Base-by-base conservation (phyloP, 2,888 invertebrate genomes). In the Iselma pallidipennis region DNA sequence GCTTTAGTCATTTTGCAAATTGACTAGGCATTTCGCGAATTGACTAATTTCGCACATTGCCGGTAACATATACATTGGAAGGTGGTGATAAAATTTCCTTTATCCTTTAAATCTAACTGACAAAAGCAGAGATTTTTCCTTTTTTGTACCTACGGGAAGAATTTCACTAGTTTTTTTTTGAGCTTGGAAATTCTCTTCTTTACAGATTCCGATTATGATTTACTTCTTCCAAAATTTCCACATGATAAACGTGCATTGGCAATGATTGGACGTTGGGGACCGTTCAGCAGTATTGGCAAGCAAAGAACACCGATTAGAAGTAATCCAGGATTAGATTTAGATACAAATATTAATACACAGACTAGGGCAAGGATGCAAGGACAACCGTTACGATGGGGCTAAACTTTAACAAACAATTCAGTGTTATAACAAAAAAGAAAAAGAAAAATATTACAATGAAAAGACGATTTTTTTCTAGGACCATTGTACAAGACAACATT, bases 351-450 rank as follows among this genome's bases (percentile, higher is more conserved):
- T 54, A 81, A 79, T 55, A 78, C 81, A 10, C 81, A 82, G 66
- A 82, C 81, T 19, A 71, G 82, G 59, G 79, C 81, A 7, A 75
- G 83, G 70, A 83, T 83, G 57, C 71, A 78, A 31, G 83, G 83
- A 10, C 82, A 83, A 68, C 84, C 84, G 14, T 76, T 84, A 49
- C 77, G 84, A 66, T 84, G 84, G 84, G 84, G 84, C 57, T 82
- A 80, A 69, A 55, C 25, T 10, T 16, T 21, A 50, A 14, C 19
- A 10, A 19, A 29, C 29, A 31, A 52, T 19, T n/a, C n/a, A n/a
- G 7, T 10, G 48, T 16, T n/a, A 51, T 28, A 54, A n/a, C 57
- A 51, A 57, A 56, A 9, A 25, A 26, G n/a, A n/a, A n/a, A n/a
- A n/a, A n/a, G 42, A n/a, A 57, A 52, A 57, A 54, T 50, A 64